These are phyloP conservation scores for Drosophila azteca DNA, from an alignment of 1,140 invertebrate genomes.

Conservation along the genomic window DNA sequence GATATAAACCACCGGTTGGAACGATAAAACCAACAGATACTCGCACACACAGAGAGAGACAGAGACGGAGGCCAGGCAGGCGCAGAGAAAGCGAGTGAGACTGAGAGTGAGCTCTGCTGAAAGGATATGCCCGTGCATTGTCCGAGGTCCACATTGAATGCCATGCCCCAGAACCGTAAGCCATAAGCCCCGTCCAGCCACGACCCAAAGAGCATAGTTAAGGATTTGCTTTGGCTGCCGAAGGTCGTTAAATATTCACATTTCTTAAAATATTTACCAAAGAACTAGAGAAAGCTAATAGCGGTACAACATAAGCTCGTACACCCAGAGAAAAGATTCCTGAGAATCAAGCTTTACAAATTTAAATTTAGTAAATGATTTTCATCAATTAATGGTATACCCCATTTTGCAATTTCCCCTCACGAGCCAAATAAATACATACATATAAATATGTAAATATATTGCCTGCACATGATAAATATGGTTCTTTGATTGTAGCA, in stretches of 20 bases:
- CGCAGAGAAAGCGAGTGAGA: neutral
- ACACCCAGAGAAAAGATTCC: no score
- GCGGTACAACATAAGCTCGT: no score
- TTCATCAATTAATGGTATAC: no score
- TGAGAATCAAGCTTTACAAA: no score
- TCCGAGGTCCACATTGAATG: slow-evolving; percentile 18
- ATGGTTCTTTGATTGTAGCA: no score
- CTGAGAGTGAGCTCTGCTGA: slow-evolving; percentile 28
- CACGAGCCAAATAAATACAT: no score
- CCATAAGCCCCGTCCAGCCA: neutral
- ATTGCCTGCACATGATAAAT: no score
- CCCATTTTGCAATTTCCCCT: no score
- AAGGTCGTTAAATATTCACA: slow-evolving; percentile 36
- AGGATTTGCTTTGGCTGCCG: slow-evolving; percentile 9
- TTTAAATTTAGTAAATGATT: no score
- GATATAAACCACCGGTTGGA: slow-evolving; percentile 70
- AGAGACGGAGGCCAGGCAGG: no score
- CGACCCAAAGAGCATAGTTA: slow-evolving; percentile 39
- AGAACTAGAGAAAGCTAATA: neutral
- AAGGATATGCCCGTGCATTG: slow-evolving; percentile 25
- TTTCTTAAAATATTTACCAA: slow-evolving; percentile 9
- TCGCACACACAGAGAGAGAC: no score
- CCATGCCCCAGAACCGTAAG: slow-evolving; percentile 18
- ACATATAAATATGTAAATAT: no score
- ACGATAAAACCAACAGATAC: slow-evolving; percentile 27